phyloP scores from a whole-genome alignment of 2,888 invertebrate species.

The Acleris cristana region DNA sequence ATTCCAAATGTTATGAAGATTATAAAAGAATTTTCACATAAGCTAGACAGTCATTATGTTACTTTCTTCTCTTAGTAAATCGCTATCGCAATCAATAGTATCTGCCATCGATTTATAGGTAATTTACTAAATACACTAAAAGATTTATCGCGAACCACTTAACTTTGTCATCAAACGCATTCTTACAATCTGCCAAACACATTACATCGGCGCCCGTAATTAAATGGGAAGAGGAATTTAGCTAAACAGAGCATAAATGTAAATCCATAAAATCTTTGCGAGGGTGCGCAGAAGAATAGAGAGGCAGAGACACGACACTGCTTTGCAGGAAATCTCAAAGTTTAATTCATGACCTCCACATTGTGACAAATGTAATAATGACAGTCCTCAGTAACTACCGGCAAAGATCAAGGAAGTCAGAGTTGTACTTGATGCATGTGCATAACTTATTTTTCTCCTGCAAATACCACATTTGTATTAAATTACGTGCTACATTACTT shows the following conservation, averaged over 20 bases:
- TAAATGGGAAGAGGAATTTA: constrained; percentile 76
- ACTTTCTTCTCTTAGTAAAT: no score
- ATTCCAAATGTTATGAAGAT: no score
- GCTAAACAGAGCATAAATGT: constrained; percentile 78
- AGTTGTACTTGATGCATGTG: no score
- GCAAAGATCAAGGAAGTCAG: no score
- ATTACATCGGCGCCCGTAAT: constrained; percentile 68
- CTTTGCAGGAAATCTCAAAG: neutral
- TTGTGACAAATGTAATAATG: no score
- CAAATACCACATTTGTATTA: no score
- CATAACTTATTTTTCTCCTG: no score
- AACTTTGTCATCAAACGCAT: constrained; percentile 10
- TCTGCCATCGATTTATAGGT: constrained; percentile 1
- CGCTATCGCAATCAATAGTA: no score
- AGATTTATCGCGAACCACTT: constrained; percentile 6
- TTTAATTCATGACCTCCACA: neutral
- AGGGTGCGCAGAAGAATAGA: constrained; percentile 48
- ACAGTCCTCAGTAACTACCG: no score
- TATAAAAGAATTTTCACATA: no score
- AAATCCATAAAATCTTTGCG: constrained; percentile 64
- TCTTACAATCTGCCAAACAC: constrained; percentile 60
- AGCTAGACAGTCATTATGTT: no score
- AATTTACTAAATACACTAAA: constrained; percentile 3
- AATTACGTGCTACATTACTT: no score
- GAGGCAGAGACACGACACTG: neutral